Base-by-base conservation (phyloP, 2,113 vertebrate genomes). In the Arothron firmamentum region DNA sequence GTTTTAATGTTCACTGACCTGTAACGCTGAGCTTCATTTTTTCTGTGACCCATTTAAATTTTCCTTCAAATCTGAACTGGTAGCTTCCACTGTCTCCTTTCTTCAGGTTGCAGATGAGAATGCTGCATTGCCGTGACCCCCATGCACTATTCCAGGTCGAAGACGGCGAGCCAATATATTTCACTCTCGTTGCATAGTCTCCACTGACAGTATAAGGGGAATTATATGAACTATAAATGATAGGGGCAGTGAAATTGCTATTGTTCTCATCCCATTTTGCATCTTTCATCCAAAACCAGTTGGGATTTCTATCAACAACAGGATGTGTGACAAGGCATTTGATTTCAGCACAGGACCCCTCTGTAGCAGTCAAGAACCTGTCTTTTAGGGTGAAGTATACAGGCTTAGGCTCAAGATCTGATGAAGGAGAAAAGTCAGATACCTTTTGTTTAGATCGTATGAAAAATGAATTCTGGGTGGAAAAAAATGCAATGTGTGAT, bases 271-370 rank as follows among this genome's bases (percentile, higher is more conserved):
- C 1, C 43, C 42, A 88, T 0, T 0, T 0, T 42, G 54, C 1
- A 60, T 90, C 18, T 49, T 89, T 88, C 25, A 89, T 57, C 90
- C 90, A 91, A 55, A 87, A 67, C 59, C 79, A 79, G 42, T 46
- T 1, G 4, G 56, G 5, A 0, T 0, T 0, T 0, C 0, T 0
- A 43, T 0, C 0, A 1, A 0, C 0, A 2, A 5, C 0, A 3
- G 0, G 0, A 0, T 0, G 0, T 1, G 0, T 0, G 16, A 48
- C 9, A 0, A 0, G 5, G 21, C 86, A 89, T 9, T 23, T 19
- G 6, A 91, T 85, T 74, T 79, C 77, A 52, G 76, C 8, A 53
- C 87, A 89, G 25, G 85, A 88, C 2, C 88, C 85, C 45, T 83
- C 87, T 4, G 0, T 17, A 8, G 38, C 68, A 2, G 15, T 68